These are phyloP conservation scores for Prionailurus viverrinus DNA, from an alignment of 2,113 vertebrate species.

Conservation along the genomic window DNA sequence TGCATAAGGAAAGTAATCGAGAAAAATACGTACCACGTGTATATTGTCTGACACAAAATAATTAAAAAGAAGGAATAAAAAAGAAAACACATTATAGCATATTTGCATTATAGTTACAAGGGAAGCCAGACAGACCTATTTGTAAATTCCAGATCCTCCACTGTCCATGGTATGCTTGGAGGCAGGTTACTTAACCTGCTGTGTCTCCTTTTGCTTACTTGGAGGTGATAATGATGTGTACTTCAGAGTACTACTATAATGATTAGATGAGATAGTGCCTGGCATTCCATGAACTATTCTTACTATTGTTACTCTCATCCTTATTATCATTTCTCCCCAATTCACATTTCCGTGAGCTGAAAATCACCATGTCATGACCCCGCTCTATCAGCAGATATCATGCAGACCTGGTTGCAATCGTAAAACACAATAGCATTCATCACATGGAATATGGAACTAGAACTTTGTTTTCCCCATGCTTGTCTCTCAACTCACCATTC, in stretches of 20 bases:
- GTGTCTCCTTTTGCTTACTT: background rate
- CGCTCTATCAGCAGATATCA: background rate
- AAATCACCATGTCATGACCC: background rate
- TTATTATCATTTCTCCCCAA: background rate
- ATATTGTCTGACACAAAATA: background rate
- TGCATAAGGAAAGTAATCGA: background rate
- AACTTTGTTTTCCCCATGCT: background rate
- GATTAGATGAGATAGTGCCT: background rate
- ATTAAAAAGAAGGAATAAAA: slow-evolving; percentile 32
- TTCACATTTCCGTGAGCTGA: background rate
- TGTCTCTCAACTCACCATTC: background rate
- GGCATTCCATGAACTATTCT: background rate
- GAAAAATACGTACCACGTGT: slow-evolving; percentile 22
- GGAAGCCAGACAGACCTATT: background rate
- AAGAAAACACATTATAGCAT: background rate
- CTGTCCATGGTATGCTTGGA: background rate
- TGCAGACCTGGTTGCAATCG: background rate
- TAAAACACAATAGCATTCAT: background rate
- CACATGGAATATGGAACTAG: background rate
- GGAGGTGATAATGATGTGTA: background rate
- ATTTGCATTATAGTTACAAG: background rate
- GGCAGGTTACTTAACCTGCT: background rate
- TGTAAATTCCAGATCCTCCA: slow-evolving; percentile 3
- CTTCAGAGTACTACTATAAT: background rate
- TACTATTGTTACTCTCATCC: background rate